phyloP scores from a whole-genome alignment of 2,888 invertebrate genomes.

The Trichogramma dendrolimi region DNA sequence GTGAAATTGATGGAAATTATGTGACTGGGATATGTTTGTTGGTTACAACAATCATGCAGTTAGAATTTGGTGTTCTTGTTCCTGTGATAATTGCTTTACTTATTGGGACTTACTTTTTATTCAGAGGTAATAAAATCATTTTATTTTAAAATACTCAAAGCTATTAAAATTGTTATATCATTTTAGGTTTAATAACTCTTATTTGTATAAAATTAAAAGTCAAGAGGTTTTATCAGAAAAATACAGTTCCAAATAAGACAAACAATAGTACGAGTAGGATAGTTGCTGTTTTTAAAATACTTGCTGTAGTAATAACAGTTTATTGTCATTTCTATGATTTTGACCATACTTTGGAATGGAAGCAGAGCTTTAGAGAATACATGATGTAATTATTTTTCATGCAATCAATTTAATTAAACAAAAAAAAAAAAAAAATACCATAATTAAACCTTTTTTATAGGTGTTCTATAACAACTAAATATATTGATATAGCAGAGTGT shows the following conservation, averaged over 20 bases:
- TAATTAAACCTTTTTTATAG: constrained; percentile 43
- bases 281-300: constrained; percentile 71
- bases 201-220: constrained; percentile 75
- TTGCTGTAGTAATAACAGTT: constrained; percentile 76
- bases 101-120: constrained; percentile 75
- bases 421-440: constrained; percentile 1
- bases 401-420: neutral
- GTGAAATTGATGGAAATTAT: constrained; percentile 88
- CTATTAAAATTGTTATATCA: neutral
- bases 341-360: constrained; percentile 70
- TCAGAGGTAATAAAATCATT: constrained; percentile 59
- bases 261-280: constrained; percentile 82
- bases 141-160: constrained; percentile 7
- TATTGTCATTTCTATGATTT: constrained; percentile 82
- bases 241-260: constrained; percentile 81
- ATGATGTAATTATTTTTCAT: constrained; percentile 67
- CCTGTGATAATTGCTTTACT: constrained; percentile 67
- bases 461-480: constrained; percentile 51
- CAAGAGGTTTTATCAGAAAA: constrained; percentile 79
- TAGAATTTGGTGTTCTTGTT: constrained; percentile 66
- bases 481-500: constrained; percentile 56
- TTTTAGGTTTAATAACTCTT: constrained; percentile 70
- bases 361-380: constrained; percentile 69
- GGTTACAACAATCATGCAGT: constrained; percentile 75
- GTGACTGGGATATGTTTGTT: constrained; percentile 89